Percentiles rank a stretch among this genome's conserved stretches.
These are phyloP conservation scores for Nannospalax galili DNA, from an alignment of 2,113 vertebrate genomes.

Conservation along the genomic window DNA sequence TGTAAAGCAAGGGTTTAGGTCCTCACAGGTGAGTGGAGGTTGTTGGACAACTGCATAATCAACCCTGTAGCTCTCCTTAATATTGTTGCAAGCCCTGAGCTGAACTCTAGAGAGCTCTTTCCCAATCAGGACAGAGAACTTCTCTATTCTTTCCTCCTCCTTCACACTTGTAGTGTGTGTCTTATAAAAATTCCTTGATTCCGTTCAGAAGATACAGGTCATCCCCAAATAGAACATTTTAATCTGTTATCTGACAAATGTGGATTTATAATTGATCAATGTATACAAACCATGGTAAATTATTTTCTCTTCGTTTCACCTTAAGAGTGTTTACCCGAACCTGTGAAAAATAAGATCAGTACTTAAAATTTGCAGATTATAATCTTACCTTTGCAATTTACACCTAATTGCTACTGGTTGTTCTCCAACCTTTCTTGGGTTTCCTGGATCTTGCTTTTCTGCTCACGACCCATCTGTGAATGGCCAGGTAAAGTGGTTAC, in stretches of 20 bases:
- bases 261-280: background rate
- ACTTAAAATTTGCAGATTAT: background rate
- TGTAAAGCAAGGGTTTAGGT: fast-evolving
- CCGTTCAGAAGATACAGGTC: background rate
- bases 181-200: background rate
- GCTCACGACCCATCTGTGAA: background rate
- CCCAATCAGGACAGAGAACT: background rate
- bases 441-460: background rate
- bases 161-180: background rate
- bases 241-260: no score
- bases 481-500: background rate
- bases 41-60: fast-evolving
- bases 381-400: background rate
- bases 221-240: fast-evolving
- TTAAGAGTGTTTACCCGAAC: background rate
- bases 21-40: background rate
- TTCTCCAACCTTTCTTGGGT: no score
- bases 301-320: background rate
- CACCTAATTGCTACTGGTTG: background rate
- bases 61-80: background rate
- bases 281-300: background rate
- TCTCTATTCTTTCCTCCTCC: background rate
- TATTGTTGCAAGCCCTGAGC: no score
- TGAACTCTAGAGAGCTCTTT: background rate
- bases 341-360: background rate